Evolutionary conservation across 2,113 vertebrate genomes (phyloP), one percentile per base, ranked within the genome.

Genomic region (Rhodinocichla rosea): DNA sequence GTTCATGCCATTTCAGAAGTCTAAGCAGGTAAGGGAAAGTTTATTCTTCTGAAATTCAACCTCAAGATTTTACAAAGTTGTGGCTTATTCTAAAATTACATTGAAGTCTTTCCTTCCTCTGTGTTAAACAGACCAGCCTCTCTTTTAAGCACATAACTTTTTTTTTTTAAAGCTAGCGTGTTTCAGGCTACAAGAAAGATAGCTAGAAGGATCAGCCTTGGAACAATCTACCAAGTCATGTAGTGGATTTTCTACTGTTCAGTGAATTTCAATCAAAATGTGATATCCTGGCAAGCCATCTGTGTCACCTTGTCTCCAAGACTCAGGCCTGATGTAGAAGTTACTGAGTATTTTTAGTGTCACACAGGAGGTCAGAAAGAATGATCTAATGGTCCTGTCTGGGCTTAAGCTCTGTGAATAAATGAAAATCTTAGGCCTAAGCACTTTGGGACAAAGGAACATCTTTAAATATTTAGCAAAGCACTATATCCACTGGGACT

Each of bases 401-500:
- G 56, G 45, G 68, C 27, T 52, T 60, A 70, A 83, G 75, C 30
- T 83, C 68, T 52, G 47, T 59, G 67, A 96, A 92, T 88, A 94
- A 92, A 96, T 94, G 6, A 95, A 89, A 95, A 79, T 73, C 63
- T 85, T 62, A 76, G 37, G 39, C 35, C 55, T 45, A 85, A 89
- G 65, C 70, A 84, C 84, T 65, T 60, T 45, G 30, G 42, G 78
- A 84, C 37, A 84, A 87, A 92, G 37, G 37, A 75, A 30, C 4
- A 1, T 91, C 91, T 97, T 95, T 94, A 96, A 96, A 95, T 96
- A 95, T 96, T 97, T 94, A 91, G 84, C 67, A 62, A 87, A 94
- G 55, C 13, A 24, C 39, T 57, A 14, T 0, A 9, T 68, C 93
- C 26, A 55, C 39, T 70, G 89, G 78, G 94, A 94, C n/a, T 85